phyloP scores from a whole-genome alignment of 2,888 invertebrate species.

The Temnothorax rugatulus region DNA sequence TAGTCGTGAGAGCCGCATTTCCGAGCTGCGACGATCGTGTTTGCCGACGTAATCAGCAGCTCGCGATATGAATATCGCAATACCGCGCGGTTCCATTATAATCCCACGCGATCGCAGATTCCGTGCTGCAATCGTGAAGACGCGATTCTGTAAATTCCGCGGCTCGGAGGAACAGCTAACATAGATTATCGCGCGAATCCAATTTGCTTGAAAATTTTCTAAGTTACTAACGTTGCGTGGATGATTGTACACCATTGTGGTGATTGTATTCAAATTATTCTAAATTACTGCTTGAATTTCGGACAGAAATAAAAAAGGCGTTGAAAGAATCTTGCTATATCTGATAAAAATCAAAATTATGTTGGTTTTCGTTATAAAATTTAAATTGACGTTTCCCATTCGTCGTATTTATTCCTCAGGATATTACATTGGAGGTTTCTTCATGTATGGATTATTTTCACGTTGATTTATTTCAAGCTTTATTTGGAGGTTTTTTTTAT shows the following conservation, averaged over 20 bases:
- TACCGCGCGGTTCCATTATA: conserved; percentile 29
- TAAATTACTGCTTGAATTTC: background rate
- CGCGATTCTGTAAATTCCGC: conserved; percentile 2
- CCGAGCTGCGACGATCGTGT: conserved; percentile 31
- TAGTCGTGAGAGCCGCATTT: conserved; percentile 21
- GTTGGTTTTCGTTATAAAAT: background rate
- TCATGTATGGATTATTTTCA: background rate
- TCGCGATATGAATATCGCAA: conserved; percentile 52
- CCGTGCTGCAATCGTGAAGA: conserved; percentile 28
- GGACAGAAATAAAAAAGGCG: background rate
- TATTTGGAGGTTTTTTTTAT: background rate
- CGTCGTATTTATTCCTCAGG: background rate
- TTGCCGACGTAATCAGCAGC: conserved; percentile 47
- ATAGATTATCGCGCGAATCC: conserved; percentile 2
- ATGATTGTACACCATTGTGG: background rate
- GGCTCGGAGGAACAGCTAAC: background rate
- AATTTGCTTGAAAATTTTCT: background rate
- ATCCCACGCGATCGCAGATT: conserved; percentile 41
- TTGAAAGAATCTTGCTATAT: background rate
- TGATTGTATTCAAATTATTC: background rate
- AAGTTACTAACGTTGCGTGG: background rate
- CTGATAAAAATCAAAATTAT: background rate
- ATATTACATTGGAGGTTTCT: background rate
- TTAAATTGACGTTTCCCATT: background rate
- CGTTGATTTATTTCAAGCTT: background rate